These are phyloP conservation scores for Scrobipalpa costella DNA, from an alignment of 2,888 invertebrate genomes.

Conservation along the genomic window DNA sequence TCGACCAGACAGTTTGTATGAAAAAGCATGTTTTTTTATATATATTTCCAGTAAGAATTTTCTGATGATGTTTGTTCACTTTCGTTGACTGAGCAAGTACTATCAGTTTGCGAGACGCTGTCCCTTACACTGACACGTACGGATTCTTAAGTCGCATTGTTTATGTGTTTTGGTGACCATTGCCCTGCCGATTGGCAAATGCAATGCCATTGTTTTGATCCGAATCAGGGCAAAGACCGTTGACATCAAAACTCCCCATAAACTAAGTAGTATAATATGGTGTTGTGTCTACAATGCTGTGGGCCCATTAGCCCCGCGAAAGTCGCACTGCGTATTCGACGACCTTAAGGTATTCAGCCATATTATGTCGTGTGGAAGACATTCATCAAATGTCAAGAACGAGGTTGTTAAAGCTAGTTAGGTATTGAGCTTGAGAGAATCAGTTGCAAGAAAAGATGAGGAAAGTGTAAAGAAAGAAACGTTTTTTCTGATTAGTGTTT, in stretches of 20 bases:
- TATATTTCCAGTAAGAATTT: no score
- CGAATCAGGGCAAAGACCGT: not conserved
- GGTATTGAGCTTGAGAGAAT: no score
- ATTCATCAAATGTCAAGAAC: slow-evolving; percentile 6
- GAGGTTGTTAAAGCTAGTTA: not conserved
- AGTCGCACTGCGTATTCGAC: slow-evolving; percentile 6
- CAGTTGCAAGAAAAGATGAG: not conserved
- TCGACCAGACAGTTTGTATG: no score
- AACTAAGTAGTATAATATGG: not conserved
- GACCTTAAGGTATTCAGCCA: slow-evolving; percentile 10
- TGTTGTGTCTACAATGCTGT: not conserved
- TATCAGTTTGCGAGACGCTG: no score
- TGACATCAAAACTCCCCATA: slow-evolving; percentile 12
- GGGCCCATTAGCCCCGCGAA: not conserved
- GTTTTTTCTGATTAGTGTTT: no score
- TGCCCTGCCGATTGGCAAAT: not conserved
- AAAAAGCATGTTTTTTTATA: no score
- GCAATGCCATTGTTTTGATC: slow-evolving; percentile 7
- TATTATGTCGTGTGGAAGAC: not conserved
- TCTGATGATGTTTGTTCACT: no score
- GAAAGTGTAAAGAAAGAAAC: not conserved
- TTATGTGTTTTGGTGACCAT: no score
- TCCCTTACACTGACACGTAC: no score
- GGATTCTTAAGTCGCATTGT: no score
- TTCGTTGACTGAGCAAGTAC: no score